phyloP scores from a whole-genome alignment of 1,140 invertebrate species.

The Drosophila repletoides region DNA sequence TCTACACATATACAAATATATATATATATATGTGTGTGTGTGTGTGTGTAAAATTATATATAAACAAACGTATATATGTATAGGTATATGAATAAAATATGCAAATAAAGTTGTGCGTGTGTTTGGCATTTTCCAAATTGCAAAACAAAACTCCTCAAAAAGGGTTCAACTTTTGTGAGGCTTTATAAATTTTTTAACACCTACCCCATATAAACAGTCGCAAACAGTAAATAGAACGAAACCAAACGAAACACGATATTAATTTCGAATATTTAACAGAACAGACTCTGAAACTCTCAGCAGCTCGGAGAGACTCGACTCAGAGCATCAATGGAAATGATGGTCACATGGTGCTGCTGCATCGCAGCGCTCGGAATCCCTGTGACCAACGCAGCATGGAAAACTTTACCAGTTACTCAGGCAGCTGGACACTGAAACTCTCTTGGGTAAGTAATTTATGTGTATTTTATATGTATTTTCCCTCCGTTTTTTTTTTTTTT shows the following conservation, averaged over 20 bases:
- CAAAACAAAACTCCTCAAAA: conserved; percentile 35
- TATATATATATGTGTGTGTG: not conserved
- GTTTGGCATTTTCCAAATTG: conserved; percentile 42
- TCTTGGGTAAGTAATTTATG: conserved; percentile 28
- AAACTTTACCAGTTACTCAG: conserved; percentile 16
- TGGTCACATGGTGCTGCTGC: not conserved
- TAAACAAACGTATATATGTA: not conserved
- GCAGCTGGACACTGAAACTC: conserved; percentile 17
- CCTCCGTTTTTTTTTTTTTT: not conserved
- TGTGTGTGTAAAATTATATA: not conserved
- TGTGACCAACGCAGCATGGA: not conserved
- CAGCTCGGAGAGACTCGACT: too few relatives aligned
- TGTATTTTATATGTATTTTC: conserved; percentile 1
- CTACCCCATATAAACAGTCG: conserved; percentile 23
- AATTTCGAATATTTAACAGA: conserved; percentile 61
- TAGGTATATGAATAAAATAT: conserved; percentile 62
- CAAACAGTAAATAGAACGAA: conserved; percentile 36
- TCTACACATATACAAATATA: not conserved
- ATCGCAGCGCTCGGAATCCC: not conserved
- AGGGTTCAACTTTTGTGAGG: conserved; percentile 29
- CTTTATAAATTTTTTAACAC: conserved; percentile 44
- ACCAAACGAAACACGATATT: conserved; percentile 51
- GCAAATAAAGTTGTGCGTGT: conserved; percentile 61
- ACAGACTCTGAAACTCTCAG: not conserved
- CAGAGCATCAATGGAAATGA: conserved; percentile 3